Conservation (phyloP, 2,888 invertebrate genomes). For the Drosophila quinaria region DNA sequence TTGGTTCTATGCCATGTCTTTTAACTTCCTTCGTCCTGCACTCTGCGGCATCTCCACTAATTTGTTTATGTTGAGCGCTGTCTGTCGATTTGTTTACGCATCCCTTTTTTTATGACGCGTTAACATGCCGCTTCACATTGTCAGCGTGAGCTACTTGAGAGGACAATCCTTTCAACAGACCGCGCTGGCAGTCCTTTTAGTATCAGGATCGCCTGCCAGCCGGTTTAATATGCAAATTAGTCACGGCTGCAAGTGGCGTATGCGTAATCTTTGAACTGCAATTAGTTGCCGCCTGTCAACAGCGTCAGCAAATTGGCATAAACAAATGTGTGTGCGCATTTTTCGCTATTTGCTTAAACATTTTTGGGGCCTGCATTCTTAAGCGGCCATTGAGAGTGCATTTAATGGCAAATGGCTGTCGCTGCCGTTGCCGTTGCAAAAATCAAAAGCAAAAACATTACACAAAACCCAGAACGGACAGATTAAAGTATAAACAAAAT, state of each 20-base stretch:
- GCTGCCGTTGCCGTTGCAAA: slow-evolving; percentile 17
- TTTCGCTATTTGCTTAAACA: slow-evolving; percentile 72
- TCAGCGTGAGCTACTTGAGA: slow-evolving; percentile 57
- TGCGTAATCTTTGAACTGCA: slow-evolving; percentile 71
- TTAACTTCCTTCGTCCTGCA: slow-evolving; percentile 32
- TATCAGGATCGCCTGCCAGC: no score
- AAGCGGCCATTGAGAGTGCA: slow-evolving; percentile 77
- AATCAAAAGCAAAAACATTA: slow-evolving; percentile 55
- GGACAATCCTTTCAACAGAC: slow-evolving; percentile 59
- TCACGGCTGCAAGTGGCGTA: slow-evolving; percentile 63
- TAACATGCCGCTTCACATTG: slow-evolving; percentile 32
- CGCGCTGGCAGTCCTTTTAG: slow-evolving; percentile 28
- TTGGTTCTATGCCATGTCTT: not conserved
- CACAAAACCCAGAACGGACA: slow-evolving; percentile 50
- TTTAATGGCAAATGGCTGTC: slow-evolving; percentile 69
- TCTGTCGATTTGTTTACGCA: slow-evolving; percentile 63
- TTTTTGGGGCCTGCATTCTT: slow-evolving; percentile 66
- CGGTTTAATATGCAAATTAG: slow-evolving; percentile 60
- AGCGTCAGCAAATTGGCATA: slow-evolving; percentile 31
- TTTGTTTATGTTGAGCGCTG: slow-evolving; percentile 63
- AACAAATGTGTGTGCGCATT: slow-evolving; percentile 39
- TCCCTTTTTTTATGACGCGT: slow-evolving; percentile 64
- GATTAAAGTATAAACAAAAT: slow-evolving; percentile 79
- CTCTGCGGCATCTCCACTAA: slow-evolving; percentile 45
- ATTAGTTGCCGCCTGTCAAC: slow-evolving; percentile 63